Base-by-base conservation (phyloP, 2,113 vertebrate genomes). In the Origma solitaria region DNA sequence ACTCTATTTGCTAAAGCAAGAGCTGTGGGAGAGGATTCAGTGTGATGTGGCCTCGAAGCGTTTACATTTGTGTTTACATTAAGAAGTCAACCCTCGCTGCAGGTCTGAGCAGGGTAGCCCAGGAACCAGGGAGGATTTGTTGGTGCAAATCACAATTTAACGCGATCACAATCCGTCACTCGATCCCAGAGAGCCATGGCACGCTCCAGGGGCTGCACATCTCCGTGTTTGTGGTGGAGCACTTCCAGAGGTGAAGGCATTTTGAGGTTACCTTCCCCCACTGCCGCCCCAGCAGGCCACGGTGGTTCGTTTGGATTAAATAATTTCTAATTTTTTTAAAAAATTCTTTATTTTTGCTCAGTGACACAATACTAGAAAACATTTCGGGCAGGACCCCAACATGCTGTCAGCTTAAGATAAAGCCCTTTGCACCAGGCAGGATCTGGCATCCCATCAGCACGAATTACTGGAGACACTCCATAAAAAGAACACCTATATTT, bases 201-300 rank as follows among this genome's bases (percentile, higher is more conserved):
- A 12, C 4, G 6, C 79, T 90, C 70, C 56, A 58, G 78, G 49
- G 33, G 30, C 42, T 90, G 47, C 51, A 82, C 25, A 23, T 92
- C 73, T 73, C 71, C 71, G 38, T 95, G n/a, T 94, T 96, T 96
- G 81, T 45, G 40, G 80, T 94, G 89, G 70, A 96, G 37, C 28
- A 42, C 16, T 71, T 94, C 91, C 95, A 96, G 86, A 82, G 81
- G 45, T 17, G n/a, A 87, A 91, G 53, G 81, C 76, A 95, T 90
- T 83, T 20, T 15, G 19, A 88, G 72, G 56, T 79, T 82, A 76
- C 50, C 35, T 69, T 68, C 40, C 40, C 61, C 24, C 30, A 3
- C 5, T 0, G 2, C 14, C 1, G 0, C 35, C 14, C 21, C n/a
- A 47, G 30, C 35, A 75, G 51, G 31, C 60, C 30, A 15, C 20